Conservation (phyloP, 2,888 invertebrate species). For the Microdon myrmicae region DNA sequence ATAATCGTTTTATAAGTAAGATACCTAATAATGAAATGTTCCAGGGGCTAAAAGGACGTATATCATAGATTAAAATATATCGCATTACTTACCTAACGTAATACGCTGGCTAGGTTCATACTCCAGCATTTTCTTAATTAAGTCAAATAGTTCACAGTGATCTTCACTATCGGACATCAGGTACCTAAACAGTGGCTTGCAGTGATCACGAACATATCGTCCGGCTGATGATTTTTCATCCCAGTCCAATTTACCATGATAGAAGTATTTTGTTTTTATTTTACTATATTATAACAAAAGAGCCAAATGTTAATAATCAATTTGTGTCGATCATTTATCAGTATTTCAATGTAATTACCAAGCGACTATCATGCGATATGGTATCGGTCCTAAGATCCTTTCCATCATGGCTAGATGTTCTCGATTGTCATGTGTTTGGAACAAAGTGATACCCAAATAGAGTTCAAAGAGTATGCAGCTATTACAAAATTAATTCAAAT, state of each 20-base stretch:
- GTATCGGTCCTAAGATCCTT: constrained; percentile 94
- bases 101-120: constrained; percentile 94
- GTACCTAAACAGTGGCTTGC: constrained; percentile 96
- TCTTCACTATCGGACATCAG: constrained; percentile 88
- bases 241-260: constrained; percentile 97
- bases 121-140: constrained; percentile 95
- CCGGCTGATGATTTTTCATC: constrained; percentile 96
- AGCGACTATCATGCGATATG: constrained; percentile 78
- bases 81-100: constrained; percentile 74
- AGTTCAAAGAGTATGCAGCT: constrained; percentile 97
- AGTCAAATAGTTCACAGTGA: constrained; percentile 91
- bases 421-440: constrained; percentile 99
- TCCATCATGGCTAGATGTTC: constrained; percentile 99
- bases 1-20: no score
- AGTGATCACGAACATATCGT: constrained; percentile 97
- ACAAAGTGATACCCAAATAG: constrained; percentile 96
- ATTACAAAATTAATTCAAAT: constrained; percentile 9
- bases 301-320: constrained; percentile 65
- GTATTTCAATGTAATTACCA: constrained; percentile 72
- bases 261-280: constrained; percentile 97
- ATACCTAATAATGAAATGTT: no score
- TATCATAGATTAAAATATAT: no score
- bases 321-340: constrained; percentile 54
- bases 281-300: constrained; percentile 73
- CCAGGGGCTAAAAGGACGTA: no score